These are phyloP conservation scores for Cyrtonyx montezumae DNA, from an alignment of 2,113 vertebrate genomes.

Conservation along the genomic window DNA sequence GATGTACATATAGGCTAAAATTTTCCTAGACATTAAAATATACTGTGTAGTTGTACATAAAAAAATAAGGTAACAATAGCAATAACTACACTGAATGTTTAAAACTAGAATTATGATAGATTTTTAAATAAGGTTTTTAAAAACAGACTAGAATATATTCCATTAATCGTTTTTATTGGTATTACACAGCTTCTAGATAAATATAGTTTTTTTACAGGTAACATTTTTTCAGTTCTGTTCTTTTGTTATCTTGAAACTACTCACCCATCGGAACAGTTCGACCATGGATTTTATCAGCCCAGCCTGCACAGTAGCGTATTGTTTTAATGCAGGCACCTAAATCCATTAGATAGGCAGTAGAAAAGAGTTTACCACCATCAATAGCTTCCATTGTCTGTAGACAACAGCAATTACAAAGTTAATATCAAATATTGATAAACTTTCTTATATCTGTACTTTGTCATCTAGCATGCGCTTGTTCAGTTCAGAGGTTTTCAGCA, in stretches of 20 bases:
- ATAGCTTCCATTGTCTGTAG: slow-evolving; percentile 86
- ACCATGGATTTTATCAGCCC: slow-evolving; percentile 91
- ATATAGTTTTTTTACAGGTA: neutral
- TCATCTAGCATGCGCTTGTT: neutral
- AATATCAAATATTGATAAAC: neutral
- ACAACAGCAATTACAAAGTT: slow-evolving; percentile 28
- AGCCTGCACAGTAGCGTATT: slow-evolving; percentile 87
- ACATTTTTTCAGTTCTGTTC: neutral
- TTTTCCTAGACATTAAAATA: neutral
- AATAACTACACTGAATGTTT: neutral
- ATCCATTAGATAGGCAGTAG: slow-evolving; percentile 82
- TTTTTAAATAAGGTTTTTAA: neutral
- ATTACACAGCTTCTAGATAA: neutral
- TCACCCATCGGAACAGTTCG: slow-evolving; percentile 87
- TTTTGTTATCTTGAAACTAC: neutral
- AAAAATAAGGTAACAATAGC: neutral
- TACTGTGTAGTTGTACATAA: neutral
- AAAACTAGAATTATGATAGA: neutral
- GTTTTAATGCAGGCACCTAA: slow-evolving; percentile 83
- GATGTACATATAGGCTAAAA: neutral
- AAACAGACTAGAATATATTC: neutral
- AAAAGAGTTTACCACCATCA: slow-evolving; percentile 87
- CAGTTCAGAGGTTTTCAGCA: neutral
- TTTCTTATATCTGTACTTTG: neutral
- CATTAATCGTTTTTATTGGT: neutral